Percentiles rank a stretch among this genome's conserved stretches.
Evolutionary conservation across 2,888 invertebrate genomes (phyloP).

Genomic region (Drosophila limbata): DNA sequence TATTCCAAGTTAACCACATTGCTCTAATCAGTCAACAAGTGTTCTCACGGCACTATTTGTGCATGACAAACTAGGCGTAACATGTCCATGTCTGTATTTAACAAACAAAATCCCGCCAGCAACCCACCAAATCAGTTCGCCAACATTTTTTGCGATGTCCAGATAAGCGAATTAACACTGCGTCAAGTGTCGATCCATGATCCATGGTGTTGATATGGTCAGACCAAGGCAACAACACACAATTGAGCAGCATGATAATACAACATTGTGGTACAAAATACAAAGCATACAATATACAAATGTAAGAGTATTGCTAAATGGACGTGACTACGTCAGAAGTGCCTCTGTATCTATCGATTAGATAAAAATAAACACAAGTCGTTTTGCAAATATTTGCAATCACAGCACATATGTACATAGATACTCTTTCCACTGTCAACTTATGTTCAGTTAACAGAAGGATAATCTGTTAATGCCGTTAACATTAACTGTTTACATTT

Average conservation of each 20-base stretch:
- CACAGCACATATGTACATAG: slow-evolving; percentile 17
- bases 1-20: slow-evolving; percentile 6
- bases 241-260: slow-evolving; percentile 25
- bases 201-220: slow-evolving; percentile 57
- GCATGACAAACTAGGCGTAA: slow-evolving; percentile 51
- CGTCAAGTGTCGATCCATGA: slow-evolving; percentile 57
- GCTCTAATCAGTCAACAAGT: slow-evolving; percentile 61
- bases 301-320: slow-evolving; percentile 12
- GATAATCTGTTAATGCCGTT: neutral
- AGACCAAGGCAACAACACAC: slow-evolving; percentile 30
- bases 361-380: slow-evolving; percentile 35
- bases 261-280: slow-evolving; percentile 12
- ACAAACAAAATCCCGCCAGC: slow-evolving; percentile 44
- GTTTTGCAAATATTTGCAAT: slow-evolving; percentile 17
- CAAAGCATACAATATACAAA: neutral
- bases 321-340: slow-evolving; percentile 27
- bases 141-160: slow-evolving; percentile 35
- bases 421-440: slow-evolving; percentile 22
- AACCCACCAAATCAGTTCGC: slow-evolving; percentile 33
- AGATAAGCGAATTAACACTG: slow-evolving; percentile 53
- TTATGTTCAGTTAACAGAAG: neutral
- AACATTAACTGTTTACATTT: neutral
- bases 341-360: slow-evolving; percentile 40
- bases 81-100: slow-evolving; percentile 54
- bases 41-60: slow-evolving; percentile 58